phyloP scores from a whole-genome alignment of 2,797 vertebrate species.

The Bovichtus diacanthus region DNA sequence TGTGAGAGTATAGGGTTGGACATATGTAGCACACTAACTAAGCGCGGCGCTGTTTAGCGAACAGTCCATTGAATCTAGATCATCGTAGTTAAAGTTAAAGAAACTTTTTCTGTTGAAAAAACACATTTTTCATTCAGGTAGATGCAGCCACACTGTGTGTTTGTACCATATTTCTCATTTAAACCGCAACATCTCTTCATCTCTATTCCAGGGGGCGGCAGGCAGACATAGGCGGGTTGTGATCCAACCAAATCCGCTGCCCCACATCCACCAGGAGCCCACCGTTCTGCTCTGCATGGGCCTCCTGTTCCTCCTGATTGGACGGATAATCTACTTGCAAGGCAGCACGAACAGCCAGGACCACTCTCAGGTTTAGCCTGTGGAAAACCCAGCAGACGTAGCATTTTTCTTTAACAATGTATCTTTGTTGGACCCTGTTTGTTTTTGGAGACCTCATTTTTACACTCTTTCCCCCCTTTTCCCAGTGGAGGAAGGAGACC shows the following conservation, averaged over 20 bases:
- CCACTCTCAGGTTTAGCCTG: constrained; percentile 66
- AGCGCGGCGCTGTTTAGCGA: background rate
- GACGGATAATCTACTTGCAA: constrained; percentile 77
- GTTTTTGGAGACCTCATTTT: constrained; percentile 15
- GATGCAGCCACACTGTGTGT: background rate
- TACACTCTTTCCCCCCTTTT: background rate
- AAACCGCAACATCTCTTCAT: background rate
- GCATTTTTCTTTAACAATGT: constrained; percentile 51
- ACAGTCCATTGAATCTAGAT: background rate
- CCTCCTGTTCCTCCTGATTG: constrained; percentile 77
- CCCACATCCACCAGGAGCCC: constrained; percentile 69
- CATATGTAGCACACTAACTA: background rate
- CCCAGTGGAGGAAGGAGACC: background rate
- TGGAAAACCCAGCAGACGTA: constrained; percentile 81
- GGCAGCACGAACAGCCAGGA: constrained; percentile 55
- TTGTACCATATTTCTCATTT: background rate
- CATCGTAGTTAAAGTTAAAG: background rate
- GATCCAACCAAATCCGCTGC: constrained; percentile 41
- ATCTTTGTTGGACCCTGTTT: constrained; percentile 46
- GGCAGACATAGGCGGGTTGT: constrained; percentile 39
- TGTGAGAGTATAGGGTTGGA: background rate
- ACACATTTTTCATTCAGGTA: background rate
- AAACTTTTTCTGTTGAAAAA: background rate
- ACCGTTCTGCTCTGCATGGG: constrained; percentile 73
- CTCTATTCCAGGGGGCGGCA: constrained; percentile 57